These are phyloP conservation scores for Aspidoscelis tigris DNA, from an alignment of 2,113 vertebrate species.

Conservation along the genomic window DNA sequence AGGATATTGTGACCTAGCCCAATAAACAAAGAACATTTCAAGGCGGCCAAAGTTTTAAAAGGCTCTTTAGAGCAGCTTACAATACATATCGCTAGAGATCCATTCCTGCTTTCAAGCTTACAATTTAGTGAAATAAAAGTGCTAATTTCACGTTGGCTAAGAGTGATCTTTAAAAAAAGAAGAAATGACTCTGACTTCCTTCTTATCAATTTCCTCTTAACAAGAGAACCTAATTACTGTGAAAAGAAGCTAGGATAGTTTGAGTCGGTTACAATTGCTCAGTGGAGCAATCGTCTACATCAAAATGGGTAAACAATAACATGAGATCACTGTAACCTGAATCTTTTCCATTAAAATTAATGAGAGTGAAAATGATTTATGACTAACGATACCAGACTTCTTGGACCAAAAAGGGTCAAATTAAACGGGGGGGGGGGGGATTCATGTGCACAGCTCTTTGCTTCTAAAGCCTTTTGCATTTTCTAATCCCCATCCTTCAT, in stretches of 20 bases:
- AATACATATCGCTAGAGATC: too few species aligned
- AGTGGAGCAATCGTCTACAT: slow-evolving; percentile 33
- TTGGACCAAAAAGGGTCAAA: neutral
- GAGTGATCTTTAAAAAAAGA: neutral
- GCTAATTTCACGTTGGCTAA: slow-evolving; percentile 14
- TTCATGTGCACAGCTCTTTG: neutral
- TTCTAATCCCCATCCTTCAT: neutral
- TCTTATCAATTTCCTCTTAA: slow-evolving; percentile 28
- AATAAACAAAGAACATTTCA: too few species aligned
- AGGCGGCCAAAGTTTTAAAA: too few species aligned
- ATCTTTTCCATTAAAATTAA: slow-evolving; percentile 30
- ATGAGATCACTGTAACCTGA: slow-evolving; percentile 27
- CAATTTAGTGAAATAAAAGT: slow-evolving; percentile 7
- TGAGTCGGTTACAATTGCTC: slow-evolving; percentile 26
- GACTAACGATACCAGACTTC: neutral
- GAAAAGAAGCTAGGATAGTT: slow-evolving; percentile 24
- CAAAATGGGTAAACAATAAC: slow-evolving; percentile 26
- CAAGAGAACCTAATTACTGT: slow-evolving; percentile 28
- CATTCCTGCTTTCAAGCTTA: too few species aligned
- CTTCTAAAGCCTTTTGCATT: neutral
- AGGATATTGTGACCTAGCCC: too few species aligned
- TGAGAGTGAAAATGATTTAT: slow-evolving; percentile 22
- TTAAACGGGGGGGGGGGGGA: neutral
- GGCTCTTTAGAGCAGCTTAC: too few species aligned
- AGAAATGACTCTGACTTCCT: neutral